Conservation (phyloP, 64 coral and sea anemone species). For the Orbicella faveolata region DNA sequence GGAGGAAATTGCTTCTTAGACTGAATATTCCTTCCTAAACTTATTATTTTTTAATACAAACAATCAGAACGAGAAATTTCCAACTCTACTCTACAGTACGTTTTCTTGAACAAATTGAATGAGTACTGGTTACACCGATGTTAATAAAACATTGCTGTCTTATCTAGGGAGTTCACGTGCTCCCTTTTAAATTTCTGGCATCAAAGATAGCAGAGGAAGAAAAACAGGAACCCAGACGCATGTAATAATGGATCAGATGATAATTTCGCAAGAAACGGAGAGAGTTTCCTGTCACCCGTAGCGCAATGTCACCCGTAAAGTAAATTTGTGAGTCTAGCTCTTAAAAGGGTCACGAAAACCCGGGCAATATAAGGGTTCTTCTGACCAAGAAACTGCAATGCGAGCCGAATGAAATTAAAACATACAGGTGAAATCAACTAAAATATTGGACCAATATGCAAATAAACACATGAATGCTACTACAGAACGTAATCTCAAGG, state of each 20-base stretch:
- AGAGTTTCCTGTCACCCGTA: constrained; percentile 8
- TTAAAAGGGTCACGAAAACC: not conserved
- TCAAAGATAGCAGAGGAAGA: not conserved
- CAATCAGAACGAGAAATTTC: not conserved
- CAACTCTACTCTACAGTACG: not conserved
- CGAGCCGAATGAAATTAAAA: not conserved
- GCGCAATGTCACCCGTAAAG: not conserved
- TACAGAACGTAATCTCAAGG: not conserved
- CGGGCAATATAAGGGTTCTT: not conserved
- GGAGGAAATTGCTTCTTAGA: no score
- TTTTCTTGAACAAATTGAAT: not conserved
- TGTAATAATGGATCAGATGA: not conserved
- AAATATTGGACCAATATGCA: not conserved
- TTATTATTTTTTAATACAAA: not conserved
- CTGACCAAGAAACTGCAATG: not conserved
- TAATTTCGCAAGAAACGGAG: constrained; percentile 5
- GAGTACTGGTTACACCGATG: not conserved
- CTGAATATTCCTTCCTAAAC: no score
- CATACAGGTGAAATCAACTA: not conserved
- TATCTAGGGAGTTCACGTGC: not conserved
- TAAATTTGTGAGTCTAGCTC: not conserved
- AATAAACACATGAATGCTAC: not conserved
- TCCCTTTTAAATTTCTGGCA: not conserved
- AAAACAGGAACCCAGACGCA: not conserved
- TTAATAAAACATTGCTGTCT: not conserved